Conservation (phyloP, 1,140 invertebrate species). For the Caenorhabditis latens region DNA sequence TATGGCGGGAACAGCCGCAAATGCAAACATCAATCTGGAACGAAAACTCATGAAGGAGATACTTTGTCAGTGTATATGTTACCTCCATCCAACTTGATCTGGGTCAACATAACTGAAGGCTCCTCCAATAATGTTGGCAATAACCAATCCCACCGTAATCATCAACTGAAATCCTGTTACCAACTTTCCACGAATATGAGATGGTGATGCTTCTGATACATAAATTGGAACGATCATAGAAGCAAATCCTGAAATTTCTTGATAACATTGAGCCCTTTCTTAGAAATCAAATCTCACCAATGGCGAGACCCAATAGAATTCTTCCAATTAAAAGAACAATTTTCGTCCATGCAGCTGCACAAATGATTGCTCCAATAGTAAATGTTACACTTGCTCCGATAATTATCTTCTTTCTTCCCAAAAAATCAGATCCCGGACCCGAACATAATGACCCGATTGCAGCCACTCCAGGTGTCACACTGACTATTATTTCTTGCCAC, state of each 20-base stretch:
- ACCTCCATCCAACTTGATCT: slow-evolving; percentile 81
- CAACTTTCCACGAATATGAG: slow-evolving; percentile 79
- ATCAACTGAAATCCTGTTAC: slow-evolving; percentile 81
- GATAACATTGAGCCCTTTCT: background rate
- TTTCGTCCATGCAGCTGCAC: slow-evolving; percentile 80
- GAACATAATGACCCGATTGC: slow-evolving; percentile 81
- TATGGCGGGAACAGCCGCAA: slow-evolving; percentile 81
- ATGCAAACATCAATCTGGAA: slow-evolving; percentile 80
- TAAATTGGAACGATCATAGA: slow-evolving; percentile 83
- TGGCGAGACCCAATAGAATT: slow-evolving; percentile 81
- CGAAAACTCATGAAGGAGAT: background rate
- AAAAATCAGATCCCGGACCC: slow-evolving; percentile 80
- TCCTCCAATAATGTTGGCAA: slow-evolving; percentile 81
- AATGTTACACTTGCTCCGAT: slow-evolving; percentile 81
- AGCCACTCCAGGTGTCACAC: slow-evolving; percentile 78
- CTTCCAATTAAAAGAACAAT: slow-evolving; percentile 81
- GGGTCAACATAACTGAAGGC: slow-evolving; percentile 79
- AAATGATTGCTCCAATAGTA: slow-evolving; percentile 80
- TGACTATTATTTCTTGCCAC: slow-evolving; percentile 70
- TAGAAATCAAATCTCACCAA: slow-evolving; percentile 79
- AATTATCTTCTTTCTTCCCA: slow-evolving; percentile 81
- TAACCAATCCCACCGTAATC: slow-evolving; percentile 82
- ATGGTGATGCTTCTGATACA: slow-evolving; percentile 81
- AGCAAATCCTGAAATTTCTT: slow-evolving; percentile 79
- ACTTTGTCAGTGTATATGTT: background rate